A percentile compares a stretch with the other conserved stretches of the same genome.
Conservation (phyloP, 1,140 invertebrate genomes). For the Zaprionus taronus region DNA sequence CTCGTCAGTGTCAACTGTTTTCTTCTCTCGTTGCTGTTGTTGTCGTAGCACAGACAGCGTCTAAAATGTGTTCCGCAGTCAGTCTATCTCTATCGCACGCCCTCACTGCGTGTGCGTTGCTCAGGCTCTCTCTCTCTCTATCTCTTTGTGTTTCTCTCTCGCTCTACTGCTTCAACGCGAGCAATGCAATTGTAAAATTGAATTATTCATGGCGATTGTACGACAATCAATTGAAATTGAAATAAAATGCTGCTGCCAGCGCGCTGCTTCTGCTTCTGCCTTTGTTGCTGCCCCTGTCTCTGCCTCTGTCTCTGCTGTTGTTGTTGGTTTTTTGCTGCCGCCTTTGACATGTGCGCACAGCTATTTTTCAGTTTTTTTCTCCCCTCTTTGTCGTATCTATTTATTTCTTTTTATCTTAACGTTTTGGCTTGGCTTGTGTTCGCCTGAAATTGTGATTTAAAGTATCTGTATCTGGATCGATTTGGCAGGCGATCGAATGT, state of each 20-base stretch:
- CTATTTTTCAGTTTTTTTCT: conserved; percentile 62
- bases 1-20: conserved; percentile 25
- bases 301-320: conserved; percentile 42
- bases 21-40: conserved; percentile 13
- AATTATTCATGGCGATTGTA: conserved; percentile 82
- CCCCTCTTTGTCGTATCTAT: background rate
- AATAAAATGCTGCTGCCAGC: conserved; percentile 79
- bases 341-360: conserved; percentile 79
- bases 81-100: conserved; percentile 35
- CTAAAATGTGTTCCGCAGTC: conserved; percentile 46
- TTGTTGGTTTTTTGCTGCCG: conserved; percentile 57
- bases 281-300: conserved; percentile 37
- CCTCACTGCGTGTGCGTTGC: conserved; percentile 5
- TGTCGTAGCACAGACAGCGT: conserved; percentile 28
- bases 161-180: conserved; percentile 11
- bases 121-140: background rate
- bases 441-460: conserved; percentile 77
- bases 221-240: conserved; percentile 83
- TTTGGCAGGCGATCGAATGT: conserved; percentile 78
- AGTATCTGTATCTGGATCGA: conserved; percentile 81
- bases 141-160: conserved; percentile 26
- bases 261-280: conserved; percentile 48
- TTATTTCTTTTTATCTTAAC: conserved; percentile 33
- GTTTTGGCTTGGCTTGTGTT: conserved; percentile 63
- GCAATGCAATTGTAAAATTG: conserved; percentile 78